These are phyloP conservation scores for Meghimatium bilineatum DNA, from an alignment of 2,888 invertebrate genomes.

Conservation along the genomic window DNA sequence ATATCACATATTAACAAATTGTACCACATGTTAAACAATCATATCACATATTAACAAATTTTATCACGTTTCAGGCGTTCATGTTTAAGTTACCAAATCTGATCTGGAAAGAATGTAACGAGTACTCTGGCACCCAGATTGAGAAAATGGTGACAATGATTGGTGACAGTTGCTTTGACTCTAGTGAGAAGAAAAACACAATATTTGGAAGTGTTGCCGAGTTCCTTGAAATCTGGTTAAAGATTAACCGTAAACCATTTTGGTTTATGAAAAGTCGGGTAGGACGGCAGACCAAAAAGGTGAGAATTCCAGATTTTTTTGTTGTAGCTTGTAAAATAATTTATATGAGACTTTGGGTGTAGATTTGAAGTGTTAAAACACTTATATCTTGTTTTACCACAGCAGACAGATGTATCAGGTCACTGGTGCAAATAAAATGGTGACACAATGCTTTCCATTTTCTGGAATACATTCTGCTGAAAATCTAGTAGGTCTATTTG, in stretches of 20 bases:
- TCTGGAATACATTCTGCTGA: no score
- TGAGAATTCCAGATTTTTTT: constrained; percentile 1
- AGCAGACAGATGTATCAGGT: no score
- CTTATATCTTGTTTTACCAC: no score
- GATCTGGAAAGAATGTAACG: constrained; percentile 49
- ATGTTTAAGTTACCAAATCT: constrained; percentile 52
- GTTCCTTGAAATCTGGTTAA: constrained; percentile 50
- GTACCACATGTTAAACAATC: no score
- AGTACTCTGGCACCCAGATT: constrained; percentile 51
- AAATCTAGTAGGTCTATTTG: no score
- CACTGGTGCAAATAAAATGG: no score
- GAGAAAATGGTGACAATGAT: constrained; percentile 53
- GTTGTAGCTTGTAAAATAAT: background rate
- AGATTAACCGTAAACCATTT: constrained; percentile 51
- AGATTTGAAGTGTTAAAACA: no score
- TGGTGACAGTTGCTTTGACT: constrained; percentile 44
- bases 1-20: no score
- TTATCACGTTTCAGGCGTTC: constrained; percentile 43
- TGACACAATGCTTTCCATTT: no score
- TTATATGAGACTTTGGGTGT: no score
- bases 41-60: background rate
- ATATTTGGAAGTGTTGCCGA: constrained; percentile 45
- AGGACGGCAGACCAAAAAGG: constrained; percentile 38
- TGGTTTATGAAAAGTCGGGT: constrained; percentile 51
- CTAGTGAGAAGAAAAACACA: constrained; percentile 34